Percentiles rank a stretch among this genome's conserved stretches.
Conservation (phyloP, 1,140 invertebrate species). For the Phymorhynchus buccinoides region DNA sequence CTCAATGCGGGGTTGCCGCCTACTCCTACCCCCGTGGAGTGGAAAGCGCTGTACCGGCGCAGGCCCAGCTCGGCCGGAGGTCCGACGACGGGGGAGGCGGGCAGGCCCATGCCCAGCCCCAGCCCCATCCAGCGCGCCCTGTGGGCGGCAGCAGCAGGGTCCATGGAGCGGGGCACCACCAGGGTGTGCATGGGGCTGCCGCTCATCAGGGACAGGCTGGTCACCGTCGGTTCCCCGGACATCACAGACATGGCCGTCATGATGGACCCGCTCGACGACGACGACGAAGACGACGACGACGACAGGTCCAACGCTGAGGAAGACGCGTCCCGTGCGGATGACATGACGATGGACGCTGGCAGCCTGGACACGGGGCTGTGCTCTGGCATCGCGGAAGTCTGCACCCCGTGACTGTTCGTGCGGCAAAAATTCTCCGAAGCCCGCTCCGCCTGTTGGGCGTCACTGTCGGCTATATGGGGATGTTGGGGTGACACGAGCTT, state of each 20-base stretch:
- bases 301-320: conserved; percentile 29
- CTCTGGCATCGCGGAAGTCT: not conserved
- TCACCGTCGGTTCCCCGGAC: not conserved
- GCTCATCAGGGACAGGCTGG: not conserved
- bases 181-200: not conserved
- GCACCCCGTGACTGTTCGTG: not conserved
- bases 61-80: not conserved
- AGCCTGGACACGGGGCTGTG: not conserved
- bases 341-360: not conserved
- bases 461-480: not conserved
- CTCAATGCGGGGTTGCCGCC: not conserved
- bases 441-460: not conserved
- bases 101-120: not conserved
- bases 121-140: conserved; percentile 19
- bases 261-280: not conserved
- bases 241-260: not conserved
- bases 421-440: not conserved
- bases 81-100: not conserved
- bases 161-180: not conserved
- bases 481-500: not conserved
- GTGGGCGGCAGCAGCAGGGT: not conserved
- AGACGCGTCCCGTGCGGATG: not conserved
- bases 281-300: conserved; percentile 17
- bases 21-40: not conserved
- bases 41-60: conserved; percentile 33